Evolutionary conservation across 2,113 vertebrate species (phyloP).

Genomic region (Tupaia tana): DNA sequence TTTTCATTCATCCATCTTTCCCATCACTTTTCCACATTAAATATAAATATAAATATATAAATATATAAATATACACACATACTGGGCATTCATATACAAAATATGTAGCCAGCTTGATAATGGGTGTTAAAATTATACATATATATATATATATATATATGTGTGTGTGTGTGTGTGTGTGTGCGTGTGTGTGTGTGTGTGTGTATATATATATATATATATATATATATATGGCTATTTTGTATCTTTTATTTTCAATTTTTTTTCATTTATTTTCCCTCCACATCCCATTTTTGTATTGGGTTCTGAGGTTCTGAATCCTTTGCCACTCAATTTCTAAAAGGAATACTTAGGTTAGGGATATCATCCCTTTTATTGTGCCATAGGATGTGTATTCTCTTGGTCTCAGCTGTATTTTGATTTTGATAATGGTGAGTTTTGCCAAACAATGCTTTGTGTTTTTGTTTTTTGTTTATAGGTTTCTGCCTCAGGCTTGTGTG

Average conservation of each 20-base stretch:
- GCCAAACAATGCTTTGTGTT: neutral
- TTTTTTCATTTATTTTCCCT: neutral
- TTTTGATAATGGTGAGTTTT: neutral
- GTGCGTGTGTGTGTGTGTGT: too few species aligned
- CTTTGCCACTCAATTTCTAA: neutral
- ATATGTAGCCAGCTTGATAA: too few species aligned
- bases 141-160: too few species aligned
- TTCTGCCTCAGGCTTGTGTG: neutral
- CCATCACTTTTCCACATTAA: neutral
- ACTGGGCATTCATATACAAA: too few species aligned
- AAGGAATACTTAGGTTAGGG: neutral
- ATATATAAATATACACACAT: too few species aligned
- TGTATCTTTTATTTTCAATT: neutral
- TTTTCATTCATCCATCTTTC: neutral
- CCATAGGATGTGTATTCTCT: neutral
- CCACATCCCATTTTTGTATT: neutral
- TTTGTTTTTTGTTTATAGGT: neutral
- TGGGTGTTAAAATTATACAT: too few species aligned
- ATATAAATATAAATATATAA: too few species aligned
- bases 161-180: too few species aligned
- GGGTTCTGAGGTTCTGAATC: neutral
- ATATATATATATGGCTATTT: neutral
- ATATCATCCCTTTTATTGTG: neutral
- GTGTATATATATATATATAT: too few species aligned
- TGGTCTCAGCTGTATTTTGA: neutral